These are phyloP conservation scores for Colaptes auratus DNA, from an alignment of 2,113 vertebrate species.

Conservation along the genomic window DNA sequence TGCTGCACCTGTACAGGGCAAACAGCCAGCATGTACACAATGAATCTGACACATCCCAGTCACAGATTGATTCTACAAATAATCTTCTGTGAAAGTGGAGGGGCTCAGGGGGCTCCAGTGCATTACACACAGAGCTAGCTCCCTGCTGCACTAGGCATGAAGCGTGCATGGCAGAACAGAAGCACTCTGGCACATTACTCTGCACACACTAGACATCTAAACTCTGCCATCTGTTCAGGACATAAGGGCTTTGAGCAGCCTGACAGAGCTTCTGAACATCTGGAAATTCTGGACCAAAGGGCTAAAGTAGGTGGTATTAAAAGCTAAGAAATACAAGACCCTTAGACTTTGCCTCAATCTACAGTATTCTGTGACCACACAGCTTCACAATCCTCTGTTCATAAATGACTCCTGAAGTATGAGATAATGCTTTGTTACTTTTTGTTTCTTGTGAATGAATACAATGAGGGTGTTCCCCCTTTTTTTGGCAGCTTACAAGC, in stretches of 20 bases:
- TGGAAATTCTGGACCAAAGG: neutral
- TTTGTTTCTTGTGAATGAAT: constrained; percentile 2
- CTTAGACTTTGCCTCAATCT: neutral
- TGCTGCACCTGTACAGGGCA: neutral
- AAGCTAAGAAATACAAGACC: neutral
- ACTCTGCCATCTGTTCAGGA: constrained; percentile 26
- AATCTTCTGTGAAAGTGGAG: neutral
- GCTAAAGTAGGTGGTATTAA: neutral
- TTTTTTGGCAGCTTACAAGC: neutral
- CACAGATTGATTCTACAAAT: neutral
- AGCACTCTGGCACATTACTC: neutral
- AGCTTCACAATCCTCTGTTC: neutral
- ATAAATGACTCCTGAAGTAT: neutral
- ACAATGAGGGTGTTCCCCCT: neutral
- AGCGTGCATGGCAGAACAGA: rapidly evolving
- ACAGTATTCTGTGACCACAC: neutral
- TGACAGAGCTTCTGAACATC: constrained; percentile 3
- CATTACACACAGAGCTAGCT: neutral
- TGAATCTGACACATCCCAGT: neutral
- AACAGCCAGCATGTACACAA: neutral
- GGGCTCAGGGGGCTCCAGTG: neutral
- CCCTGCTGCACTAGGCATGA: rapidly evolving
- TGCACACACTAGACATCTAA: neutral
- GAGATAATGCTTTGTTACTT: neutral
- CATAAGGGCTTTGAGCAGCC: neutral